A percentile compares a stretch with the other conserved stretches of the same genome.
These are phyloP conservation scores for Microchirus variegatus DNA, from an alignment of 2,797 vertebrate genomes.

Conservation along the genomic window DNA sequence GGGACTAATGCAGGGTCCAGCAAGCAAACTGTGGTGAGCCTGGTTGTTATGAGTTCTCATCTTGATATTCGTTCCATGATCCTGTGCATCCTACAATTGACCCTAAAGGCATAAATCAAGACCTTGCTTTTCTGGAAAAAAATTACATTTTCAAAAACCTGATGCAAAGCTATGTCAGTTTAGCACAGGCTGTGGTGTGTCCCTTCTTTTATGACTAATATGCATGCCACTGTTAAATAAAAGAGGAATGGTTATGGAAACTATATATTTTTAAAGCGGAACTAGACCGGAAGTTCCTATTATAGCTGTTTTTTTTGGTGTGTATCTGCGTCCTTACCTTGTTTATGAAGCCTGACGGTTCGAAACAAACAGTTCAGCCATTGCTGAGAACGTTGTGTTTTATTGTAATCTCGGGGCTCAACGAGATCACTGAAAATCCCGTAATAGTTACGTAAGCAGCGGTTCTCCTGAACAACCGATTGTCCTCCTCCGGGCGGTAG, in stretches of 20 bases:
- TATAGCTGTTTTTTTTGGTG: too few species aligned
- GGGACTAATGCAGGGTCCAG: conserved; percentile 70
- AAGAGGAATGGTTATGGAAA: not conserved
- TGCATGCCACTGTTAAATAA: conserved; percentile 19
- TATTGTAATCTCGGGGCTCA: too few species aligned
- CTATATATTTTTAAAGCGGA: not conserved
- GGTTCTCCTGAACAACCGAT: too few species aligned
- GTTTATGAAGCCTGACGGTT: too few species aligned
- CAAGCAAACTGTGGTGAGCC: conserved; percentile 52
- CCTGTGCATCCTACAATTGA: conserved; percentile 39
- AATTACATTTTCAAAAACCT: conserved; percentile 20
- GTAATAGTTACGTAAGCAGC: too few species aligned
- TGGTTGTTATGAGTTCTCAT: conserved; percentile 39
- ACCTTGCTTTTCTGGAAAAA: conserved; percentile 44
- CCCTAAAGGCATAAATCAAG: conserved; percentile 36
- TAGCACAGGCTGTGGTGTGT: conserved; percentile 13
- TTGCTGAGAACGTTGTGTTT: too few species aligned
- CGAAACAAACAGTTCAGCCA: too few species aligned
- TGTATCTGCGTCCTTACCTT: too few species aligned
- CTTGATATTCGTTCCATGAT: conserved; percentile 47
- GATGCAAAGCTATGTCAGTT: conserved; percentile 39
- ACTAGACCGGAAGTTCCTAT: too few species aligned
- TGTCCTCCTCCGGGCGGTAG: too few species aligned
- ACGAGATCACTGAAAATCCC: too few species aligned
- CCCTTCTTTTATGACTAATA: conserved; percentile 22